Evolutionary conservation across 2,113 vertebrate species (phyloP).

Genomic region (Tauraco erythrolophus): DNA sequence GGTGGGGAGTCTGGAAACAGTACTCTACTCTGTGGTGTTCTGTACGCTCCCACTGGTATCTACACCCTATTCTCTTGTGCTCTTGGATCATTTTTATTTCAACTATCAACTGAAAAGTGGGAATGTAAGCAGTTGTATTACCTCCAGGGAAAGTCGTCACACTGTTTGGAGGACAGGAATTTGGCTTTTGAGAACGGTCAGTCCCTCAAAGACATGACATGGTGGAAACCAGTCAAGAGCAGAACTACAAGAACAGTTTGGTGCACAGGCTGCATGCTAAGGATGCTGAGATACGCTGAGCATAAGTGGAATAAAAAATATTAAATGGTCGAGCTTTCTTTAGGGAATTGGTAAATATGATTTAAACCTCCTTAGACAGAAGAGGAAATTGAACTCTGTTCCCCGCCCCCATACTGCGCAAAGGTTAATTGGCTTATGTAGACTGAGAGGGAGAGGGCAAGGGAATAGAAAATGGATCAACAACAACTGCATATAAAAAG

Average conservation of each 20-base stretch:
- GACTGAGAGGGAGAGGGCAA: background rate
- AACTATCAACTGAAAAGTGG: background rate
- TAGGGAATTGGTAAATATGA: background rate
- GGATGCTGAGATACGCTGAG: background rate
- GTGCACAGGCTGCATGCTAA: background rate
- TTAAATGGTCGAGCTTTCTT: background rate
- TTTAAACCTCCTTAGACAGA: background rate
- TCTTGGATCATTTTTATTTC: background rate
- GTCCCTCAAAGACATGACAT: background rate
- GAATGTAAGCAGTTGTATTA: background rate
- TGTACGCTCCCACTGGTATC: background rate
- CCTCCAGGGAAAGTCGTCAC: background rate
- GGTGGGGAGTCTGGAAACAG: background rate
- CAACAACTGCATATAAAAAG: background rate
- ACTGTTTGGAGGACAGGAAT: background rate
- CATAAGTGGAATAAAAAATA: background rate
- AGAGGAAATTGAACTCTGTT: background rate
- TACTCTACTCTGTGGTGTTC: background rate
- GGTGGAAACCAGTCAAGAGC: background rate
- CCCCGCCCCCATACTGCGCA: accelerated
- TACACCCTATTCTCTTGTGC: background rate
- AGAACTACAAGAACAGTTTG: background rate
- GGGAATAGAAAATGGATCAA: background rate
- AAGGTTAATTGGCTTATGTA: background rate
- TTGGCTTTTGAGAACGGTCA: background rate